A percentile compares a stretch with the other conserved stretches of the same genome.
These are phyloP conservation scores for Erebia ligea DNA, from an alignment of 2,888 invertebrate species.

Conservation along the genomic window DNA sequence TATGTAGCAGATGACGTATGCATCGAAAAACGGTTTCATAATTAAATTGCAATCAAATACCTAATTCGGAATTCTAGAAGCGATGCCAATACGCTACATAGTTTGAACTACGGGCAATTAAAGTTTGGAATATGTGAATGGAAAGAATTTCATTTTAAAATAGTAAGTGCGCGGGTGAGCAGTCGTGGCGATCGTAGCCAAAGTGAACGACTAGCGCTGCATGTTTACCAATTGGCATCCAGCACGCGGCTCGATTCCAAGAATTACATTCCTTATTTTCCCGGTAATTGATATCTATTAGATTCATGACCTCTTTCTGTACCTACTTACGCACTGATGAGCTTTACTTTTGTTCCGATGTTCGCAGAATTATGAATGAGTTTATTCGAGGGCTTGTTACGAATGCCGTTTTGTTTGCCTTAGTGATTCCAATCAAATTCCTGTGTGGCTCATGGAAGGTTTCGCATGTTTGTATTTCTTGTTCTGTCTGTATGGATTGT, in stretches of 20 bases:
- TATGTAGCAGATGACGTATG: conserved; percentile 38
- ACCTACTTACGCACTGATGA: conserved; percentile 42
- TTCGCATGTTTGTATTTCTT: conserved; percentile 45
- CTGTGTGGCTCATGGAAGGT: conserved; percentile 22
- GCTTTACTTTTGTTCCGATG: conserved; percentile 40
- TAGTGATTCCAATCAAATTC: conserved; percentile 52
- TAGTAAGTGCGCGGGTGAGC: conserved; percentile 56
- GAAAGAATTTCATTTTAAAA: conserved; percentile 78
- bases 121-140: conserved; percentile 68
- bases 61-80: conserved; percentile 63
- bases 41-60: conserved; percentile 72
- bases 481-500: conserved; percentile 34
- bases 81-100: conserved; percentile 50
- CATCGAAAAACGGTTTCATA: conserved; percentile 66
- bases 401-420: conserved; percentile 50
- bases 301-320: conserved; percentile 56
- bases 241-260: conserved; percentile 46
- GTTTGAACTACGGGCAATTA: conserved; percentile 60
- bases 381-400: conserved; percentile 41
- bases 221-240: conserved; percentile 72
- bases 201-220: conserved; percentile 47
- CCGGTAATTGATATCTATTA: conserved; percentile 56
- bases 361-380: conserved; percentile 43
- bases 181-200: conserved; percentile 55
- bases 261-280: conserved; percentile 52